Percentiles rank a stretch among this genome's conserved stretches.
Evolutionary conservation across 2,113 vertebrate genomes (phyloP).

Genomic region (Oncorhynchus keta): DNA sequence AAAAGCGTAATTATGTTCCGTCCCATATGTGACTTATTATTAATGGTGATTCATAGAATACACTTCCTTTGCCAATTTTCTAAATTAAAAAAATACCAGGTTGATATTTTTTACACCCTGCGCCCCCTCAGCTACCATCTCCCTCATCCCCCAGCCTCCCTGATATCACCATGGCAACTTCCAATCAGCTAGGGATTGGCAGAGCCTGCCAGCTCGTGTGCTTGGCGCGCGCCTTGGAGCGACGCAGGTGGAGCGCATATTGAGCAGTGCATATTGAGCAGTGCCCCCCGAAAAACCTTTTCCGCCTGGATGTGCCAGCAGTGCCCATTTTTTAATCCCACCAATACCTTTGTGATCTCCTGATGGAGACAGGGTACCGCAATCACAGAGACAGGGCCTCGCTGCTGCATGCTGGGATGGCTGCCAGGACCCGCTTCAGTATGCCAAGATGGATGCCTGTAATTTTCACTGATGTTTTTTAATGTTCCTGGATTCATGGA

Average conservation of each 20-base stretch:
- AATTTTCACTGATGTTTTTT: conserved; percentile 29
- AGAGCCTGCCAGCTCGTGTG: conserved; percentile 63
- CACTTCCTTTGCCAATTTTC: conserved; percentile 76
- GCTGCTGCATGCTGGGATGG: conserved; percentile 52
- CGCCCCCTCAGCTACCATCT: conserved; percentile 10
- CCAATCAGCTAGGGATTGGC: conserved; percentile 66
- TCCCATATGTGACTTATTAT: conserved; percentile 78
- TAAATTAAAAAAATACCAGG: conserved; percentile 74
- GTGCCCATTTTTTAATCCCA: conserved; percentile 74
- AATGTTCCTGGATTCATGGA: not conserved
- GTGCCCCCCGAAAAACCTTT: conserved; percentile 60
- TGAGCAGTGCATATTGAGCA: conserved; percentile 79
- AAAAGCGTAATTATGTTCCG: conserved; percentile 71
- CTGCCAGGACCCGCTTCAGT: conserved; percentile 58
- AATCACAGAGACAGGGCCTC: conserved; percentile 58
- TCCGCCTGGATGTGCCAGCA: conserved; percentile 73
- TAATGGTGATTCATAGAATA: conserved; percentile 76
- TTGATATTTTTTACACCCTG: conserved; percentile 62
- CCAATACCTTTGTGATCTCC: conserved; percentile 69
- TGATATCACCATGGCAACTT: conserved; percentile 73
- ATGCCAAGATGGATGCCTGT: conserved; percentile 35
- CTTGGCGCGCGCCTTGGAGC: conserved; percentile 72
- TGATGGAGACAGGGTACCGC: conserved; percentile 72
- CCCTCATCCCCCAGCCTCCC: conserved; percentile 54
- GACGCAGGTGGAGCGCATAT: conserved; percentile 80